A percentile compares a stretch with the other conserved stretches of the same genome.
phyloP scores from a whole-genome alignment of 2,797 vertebrate genomes.

The Tachyglossus aculeatus region DNA sequence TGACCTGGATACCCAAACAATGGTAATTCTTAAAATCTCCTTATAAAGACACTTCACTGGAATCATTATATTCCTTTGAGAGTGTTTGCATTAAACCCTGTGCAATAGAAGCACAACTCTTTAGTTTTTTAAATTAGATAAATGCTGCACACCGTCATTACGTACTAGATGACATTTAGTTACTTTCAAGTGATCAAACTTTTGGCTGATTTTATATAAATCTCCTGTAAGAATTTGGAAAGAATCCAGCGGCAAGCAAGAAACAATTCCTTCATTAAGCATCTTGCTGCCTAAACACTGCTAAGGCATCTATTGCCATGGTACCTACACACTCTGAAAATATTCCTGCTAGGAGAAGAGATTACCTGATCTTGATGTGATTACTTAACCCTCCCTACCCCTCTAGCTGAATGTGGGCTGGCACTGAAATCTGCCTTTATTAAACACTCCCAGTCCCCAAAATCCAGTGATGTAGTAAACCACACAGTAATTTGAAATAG shows the following conservation, averaged over 20 bases:
- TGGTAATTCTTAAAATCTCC: slow-evolving; percentile 18
- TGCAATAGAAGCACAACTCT: background rate
- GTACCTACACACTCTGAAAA: background rate
- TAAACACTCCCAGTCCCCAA: background rate
- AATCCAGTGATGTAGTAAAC: background rate
- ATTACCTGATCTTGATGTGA: background rate
- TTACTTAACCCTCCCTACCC: background rate
- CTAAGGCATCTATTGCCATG: background rate
- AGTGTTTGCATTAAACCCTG: background rate
- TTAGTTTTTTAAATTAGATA: slow-evolving; percentile 19
- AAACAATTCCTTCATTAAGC: slow-evolving; percentile 32
- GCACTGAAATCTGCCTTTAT: background rate
- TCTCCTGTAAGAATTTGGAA: slow-evolving; percentile 11
- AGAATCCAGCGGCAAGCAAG: slow-evolving; percentile 31
- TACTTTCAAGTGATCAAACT: background rate
- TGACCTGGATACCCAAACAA: slow-evolving; percentile 32
- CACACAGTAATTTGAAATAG: background rate
- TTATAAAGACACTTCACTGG: background rate
- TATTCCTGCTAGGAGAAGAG: slow-evolving; percentile 4
- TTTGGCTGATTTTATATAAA: slow-evolving; percentile 28
- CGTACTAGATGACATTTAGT: slow-evolving; percentile 1
- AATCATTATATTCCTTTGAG: slow-evolving; percentile 15
- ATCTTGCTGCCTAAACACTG: slow-evolving; percentile 9
- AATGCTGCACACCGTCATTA: background rate
- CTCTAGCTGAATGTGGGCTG: background rate